Evolutionary conservation across 2,113 vertebrate species (phyloP), one percentile per base, ranked within the genome.

Genomic region (Ancistrus triradiatus): DNA sequence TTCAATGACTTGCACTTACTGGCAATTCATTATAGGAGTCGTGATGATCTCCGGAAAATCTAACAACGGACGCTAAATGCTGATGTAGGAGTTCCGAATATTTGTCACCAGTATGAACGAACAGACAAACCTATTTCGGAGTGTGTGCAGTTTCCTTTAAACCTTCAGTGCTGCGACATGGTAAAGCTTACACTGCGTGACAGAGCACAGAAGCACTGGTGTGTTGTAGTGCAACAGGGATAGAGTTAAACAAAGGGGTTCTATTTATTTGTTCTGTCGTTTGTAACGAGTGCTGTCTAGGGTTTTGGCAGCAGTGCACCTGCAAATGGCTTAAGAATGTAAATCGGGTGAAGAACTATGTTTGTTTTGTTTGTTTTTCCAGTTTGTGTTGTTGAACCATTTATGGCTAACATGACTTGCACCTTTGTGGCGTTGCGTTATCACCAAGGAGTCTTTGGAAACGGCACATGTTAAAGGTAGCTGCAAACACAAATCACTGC

Each of bases 281-380:
- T 72, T 74, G n/a, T 65, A 63, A 60, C 17, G 59, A 74, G 63
- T 73, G 59, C 80, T 90, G 75, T 74, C 66, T 52, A 42, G 68
- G 51, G 46, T 76, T 73, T 78, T 77, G 74, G 68, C 74, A 64
- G 76, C 76, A 81, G 72, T 70, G 73, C 86, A 89, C 89, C 86
- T 90, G 81, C 84, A 88, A 82, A 91, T 90, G 91, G 92, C 91
- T 91, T 81, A 92, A 90, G 93, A 95, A 94, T 95, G 92, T 95
- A 92, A 90, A 89, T 88, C 87, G 87, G 86, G 86, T 83, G 70
- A 83, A 85, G 81, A 80, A 74, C 73, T 74, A 85, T 51, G 4
- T 89, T 89, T 81, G 75, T n/a, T n/a, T n/a, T n/a, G n/a, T n/a
- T n/a, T n/a, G n/a, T n/a, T n/a, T n/a, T n/a, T n/a, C n/a, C n/a